Evolutionary conservation across 2,888 invertebrate species (phyloP).

Genomic region (Anthophora plumipes): DNA sequence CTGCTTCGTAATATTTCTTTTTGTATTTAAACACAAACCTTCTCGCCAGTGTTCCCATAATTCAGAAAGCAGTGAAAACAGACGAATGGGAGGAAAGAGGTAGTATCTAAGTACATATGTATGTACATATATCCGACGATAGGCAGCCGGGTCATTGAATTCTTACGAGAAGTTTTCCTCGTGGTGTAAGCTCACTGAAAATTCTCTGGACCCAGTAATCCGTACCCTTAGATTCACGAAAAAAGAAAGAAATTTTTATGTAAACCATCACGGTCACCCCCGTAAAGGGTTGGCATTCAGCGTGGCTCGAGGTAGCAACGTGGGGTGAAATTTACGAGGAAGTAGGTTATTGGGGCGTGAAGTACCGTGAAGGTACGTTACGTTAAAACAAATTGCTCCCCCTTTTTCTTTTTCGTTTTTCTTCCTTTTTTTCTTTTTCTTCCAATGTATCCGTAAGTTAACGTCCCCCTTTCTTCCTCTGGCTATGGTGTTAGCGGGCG

Average conservation of each 20-base stretch:
- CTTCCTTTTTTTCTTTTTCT: no score
- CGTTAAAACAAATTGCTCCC: constrained; percentile 57
- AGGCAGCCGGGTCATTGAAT: neutral
- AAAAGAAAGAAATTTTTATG: constrained; percentile 45
- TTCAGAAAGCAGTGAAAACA: neutral
- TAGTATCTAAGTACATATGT: no score
- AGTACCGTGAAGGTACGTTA: constrained; percentile 54
- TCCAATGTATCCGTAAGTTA: constrained; percentile 10
- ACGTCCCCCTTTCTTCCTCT: constrained; percentile 15
- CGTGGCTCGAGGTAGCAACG: neutral
- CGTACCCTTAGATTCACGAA: neutral
- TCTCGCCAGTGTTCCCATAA: neutral
- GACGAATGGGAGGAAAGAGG: no score
- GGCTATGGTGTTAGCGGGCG: neutral
- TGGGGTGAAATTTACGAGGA: constrained; percentile 61
- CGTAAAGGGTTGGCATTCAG: constrained; percentile 19
- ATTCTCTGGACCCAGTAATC: constrained; percentile 14
- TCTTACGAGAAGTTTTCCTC: neutral
- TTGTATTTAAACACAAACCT: neutral
- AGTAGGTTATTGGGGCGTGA: constrained; percentile 62
- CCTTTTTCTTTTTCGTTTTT: no score
- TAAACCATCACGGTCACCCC: constrained; percentile 4
- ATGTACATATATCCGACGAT: neutral
- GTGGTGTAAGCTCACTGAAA: neutral
- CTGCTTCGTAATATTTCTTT: neutral